A percentile compares a stretch with the other conserved stretches of the same genome.
Conservation (phyloP, 2,113 vertebrate genomes). For the Neotragus pygmaeus region DNA sequence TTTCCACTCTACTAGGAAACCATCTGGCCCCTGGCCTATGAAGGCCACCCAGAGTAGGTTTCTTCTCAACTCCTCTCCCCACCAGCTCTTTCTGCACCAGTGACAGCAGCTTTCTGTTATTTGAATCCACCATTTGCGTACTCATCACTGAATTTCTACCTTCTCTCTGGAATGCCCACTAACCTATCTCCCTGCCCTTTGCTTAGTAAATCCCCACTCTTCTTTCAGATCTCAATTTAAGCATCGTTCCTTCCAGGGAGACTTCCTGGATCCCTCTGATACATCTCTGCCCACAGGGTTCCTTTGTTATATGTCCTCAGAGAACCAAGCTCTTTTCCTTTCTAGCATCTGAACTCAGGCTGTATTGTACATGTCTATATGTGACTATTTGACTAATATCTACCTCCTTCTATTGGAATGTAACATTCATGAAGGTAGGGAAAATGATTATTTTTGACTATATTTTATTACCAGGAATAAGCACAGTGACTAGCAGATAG, state of each 20-base stretch:
- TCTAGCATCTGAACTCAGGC: neutral
- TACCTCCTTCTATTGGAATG: neutral
- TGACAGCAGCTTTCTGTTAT: neutral
- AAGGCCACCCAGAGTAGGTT: neutral
- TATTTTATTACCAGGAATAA: neutral
- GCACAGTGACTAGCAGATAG: neutral
- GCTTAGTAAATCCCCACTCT: neutral
- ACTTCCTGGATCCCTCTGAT: neutral
- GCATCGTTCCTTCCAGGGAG: neutral
- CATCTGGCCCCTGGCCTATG: neutral
- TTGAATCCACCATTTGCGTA: rapidly evolving
- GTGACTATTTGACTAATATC: neutral
- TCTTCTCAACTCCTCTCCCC: neutral
- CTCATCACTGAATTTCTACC: neutral
- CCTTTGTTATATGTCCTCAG: neutral
- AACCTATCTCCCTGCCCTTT: neutral
- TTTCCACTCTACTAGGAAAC: neutral
- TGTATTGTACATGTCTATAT: neutral
- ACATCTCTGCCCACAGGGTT: rapidly evolving
- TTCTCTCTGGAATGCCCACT: neutral
- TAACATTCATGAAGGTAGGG: neutral
- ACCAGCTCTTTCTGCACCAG: neutral
- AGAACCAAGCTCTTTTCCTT: neutral
- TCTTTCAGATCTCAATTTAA: neutral
- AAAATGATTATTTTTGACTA: neutral